Percentiles rank a stretch among this genome's conserved stretches.
Conservation (phyloP, 2,113 vertebrate genomes). For the Pipra filicauda region DNA sequence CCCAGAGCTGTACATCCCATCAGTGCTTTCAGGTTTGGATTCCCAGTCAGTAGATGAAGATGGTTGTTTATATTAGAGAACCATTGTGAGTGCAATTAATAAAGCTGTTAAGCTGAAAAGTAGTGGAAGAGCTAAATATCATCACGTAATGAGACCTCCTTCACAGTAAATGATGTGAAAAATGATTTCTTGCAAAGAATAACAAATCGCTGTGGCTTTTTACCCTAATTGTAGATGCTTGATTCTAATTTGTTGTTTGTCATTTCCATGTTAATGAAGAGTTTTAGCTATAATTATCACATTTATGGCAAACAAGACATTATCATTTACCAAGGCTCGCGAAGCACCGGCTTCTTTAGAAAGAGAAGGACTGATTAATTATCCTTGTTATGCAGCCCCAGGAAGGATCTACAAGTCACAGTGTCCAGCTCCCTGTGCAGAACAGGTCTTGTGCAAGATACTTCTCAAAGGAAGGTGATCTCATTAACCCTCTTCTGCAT, state of each 20-base stretch:
- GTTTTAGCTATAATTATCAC: constrained; percentile 27
- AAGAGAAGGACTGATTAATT: not conserved
- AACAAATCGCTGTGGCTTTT: constrained; percentile 33
- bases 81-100: constrained; percentile 26
- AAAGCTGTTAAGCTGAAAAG: constrained; percentile 8
- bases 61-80: not conserved
- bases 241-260: constrained; percentile 58
- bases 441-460: not conserved
- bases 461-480: not conserved
- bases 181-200: constrained; percentile 32
- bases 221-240: constrained; percentile 54
- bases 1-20: not conserved
- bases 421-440: not conserved
- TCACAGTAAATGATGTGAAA: constrained; percentile 41
- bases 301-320: constrained; percentile 20
- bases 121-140: constrained; percentile 26
- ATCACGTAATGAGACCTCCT: constrained; percentile 26
- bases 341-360: not conserved
- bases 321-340: not conserved
- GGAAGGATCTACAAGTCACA: not conserved
- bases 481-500: not conserved
- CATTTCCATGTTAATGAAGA: constrained; percentile 57
- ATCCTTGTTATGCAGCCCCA: not conserved
- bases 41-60: not conserved
- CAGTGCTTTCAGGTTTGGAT: not conserved